Base-by-base conservation (phyloP, 2,888 invertebrate species). In the Nomada hirtipes region DNA sequence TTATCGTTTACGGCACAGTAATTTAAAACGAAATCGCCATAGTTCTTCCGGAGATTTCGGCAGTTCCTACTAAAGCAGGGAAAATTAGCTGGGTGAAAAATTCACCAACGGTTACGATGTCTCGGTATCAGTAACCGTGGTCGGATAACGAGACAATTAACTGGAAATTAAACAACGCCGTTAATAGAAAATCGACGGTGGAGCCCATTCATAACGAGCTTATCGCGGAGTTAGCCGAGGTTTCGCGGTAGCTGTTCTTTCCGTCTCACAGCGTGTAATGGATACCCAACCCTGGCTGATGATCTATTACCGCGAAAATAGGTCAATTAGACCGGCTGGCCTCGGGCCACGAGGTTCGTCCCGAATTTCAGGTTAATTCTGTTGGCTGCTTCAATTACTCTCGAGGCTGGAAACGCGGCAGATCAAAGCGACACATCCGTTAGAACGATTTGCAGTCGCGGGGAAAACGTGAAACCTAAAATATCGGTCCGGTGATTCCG, bases 291-390 rank as follows among this genome's bases (percentile, higher is more conserved):
- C 67, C 69, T 68, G 68, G 59, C 84, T 89, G 89, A 90, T 91
- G 90, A 90, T 91, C 90, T 89, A 90, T 90, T 90, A 91, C 84
- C 76, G 72, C 86, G 89, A 89, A 90, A 91, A 90, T 89, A 83
- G 90, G 91, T 91, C 91, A 90, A 90, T 91, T 90, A 89, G 86
- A 73, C 79, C 55, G 67, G 71, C 85, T 81, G 83, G 82, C 89
- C 86, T 63, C 83, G 77, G 83, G 89, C 81, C 63, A 83, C 83
- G 75, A 29, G 52, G 81, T 79, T 79, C 86, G 78, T 77, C 73
- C 88, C 79, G 79, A 89, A 89, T 84, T 89, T 89, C 86, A 57
- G 65, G 84, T 65, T 88, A 89, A 89, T 89, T 90, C 84, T 84
- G 88, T 89, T 88, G 87, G 76, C 84, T 72, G 84, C 84, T 88